Evolutionary conservation across 92 coral and sea anemone genomes (phyloP), one percentile per base, ranked within the genome.

Genomic region (Zoanthus gigantus): DNA sequence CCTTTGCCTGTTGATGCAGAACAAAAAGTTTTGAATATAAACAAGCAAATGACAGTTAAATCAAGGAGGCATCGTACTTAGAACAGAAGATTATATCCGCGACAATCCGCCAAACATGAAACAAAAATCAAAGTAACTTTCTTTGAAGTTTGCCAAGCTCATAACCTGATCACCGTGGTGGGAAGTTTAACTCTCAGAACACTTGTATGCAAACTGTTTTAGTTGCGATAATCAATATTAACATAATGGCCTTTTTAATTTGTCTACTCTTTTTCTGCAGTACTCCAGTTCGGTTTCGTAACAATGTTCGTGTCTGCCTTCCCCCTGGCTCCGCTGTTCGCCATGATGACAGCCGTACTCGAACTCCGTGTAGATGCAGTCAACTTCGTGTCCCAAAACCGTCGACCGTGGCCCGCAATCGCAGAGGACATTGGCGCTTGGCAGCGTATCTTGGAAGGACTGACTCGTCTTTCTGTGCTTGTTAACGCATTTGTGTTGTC

Each of bases 271-370:
- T 77, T 72, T 83, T 37, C 13, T 78, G 12, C 88, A 96, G 98
- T 95, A 32, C 88, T 97, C 17, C 99, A 97, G 79, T 96, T 92
- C 48, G 99, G 98, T 58, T 97, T 97, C 84, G 99, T 97, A 65
- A 97, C 96, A 71, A 97, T 97, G 99, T 97, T 97, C 72, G 97
- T 97, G 1, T 96, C 99, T 17, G 98, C 98, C 37, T 95, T 97
- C 76, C 98, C 99, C 1, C 92, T 97, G 30, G 98, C 96, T 45
- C 99, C 99, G 42, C 78, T 95, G 50, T 95, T 97, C 72, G 96
- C 99, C 4, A 92, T 97, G 69, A 86, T 94, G 53, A 97, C 96
- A 85, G 92, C 96, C 47, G 66, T 97, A 77, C 61, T 89, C 12
- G 97, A 97, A 74, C 92, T 97, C 56, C 94, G 99, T 7, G 92